These are phyloP conservation scores for Gymnosoma rotundatum DNA, from an alignment of 2,888 invertebrate genomes.

Conservation along the genomic window DNA sequence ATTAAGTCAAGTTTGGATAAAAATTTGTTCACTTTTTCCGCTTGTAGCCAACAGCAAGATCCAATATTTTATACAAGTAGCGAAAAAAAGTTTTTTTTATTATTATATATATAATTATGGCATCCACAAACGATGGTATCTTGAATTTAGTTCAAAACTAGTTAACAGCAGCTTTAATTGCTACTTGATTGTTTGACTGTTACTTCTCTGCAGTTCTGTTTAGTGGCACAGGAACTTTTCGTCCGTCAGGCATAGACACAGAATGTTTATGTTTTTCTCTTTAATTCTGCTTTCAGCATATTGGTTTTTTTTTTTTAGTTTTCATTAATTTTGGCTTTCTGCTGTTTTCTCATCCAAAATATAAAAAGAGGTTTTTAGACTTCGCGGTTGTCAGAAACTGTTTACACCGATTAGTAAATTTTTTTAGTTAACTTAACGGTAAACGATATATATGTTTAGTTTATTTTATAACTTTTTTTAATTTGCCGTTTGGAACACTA, in stretches of 20 bases:
- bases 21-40: neutral
- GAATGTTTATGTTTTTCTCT: neutral
- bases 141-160: constrained; percentile 29
- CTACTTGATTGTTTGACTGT: constrained; percentile 8
- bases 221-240: constrained; percentile 50
- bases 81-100: neutral
- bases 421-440: neutral
- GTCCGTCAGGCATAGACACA: constrained; percentile 22
- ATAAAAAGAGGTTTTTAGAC: constrained; percentile 21
- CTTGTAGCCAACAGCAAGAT: constrained; percentile 17
- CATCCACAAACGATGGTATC: no score
- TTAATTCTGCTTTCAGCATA: constrained; percentile 26
- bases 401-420: neutral
- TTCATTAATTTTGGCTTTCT: neutral
- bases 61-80: neutral
- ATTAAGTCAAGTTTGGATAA: neutral
- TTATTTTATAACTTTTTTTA: neutral
- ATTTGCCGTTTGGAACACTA: neutral
- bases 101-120: neutral
- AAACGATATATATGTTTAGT: neutral
- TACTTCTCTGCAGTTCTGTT: constrained; percentile 27
- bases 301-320: constrained; percentile 11
- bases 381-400: constrained; percentile 11
- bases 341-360: neutral
- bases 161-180: constrained; percentile 33